A percentile compares a stretch with the other conserved stretches of the same genome.
Conservation (phyloP, 2,888 invertebrate genomes). For the Drosophila fulvimacula region DNA sequence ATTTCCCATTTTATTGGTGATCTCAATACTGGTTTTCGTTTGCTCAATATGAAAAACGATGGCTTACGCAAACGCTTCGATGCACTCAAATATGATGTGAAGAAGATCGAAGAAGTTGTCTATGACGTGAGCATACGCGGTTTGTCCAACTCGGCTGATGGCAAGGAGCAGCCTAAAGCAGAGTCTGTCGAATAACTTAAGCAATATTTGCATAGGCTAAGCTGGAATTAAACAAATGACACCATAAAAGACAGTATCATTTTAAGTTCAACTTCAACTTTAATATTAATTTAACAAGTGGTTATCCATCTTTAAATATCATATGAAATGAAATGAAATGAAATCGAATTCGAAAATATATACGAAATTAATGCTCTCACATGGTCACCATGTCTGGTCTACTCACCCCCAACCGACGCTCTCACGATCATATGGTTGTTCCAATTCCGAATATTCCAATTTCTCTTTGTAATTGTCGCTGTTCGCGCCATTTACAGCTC, state of each 20-base stretch:
- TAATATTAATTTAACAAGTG: slow-evolving; percentile 6
- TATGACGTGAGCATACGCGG: slow-evolving; percentile 94
- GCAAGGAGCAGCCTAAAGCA: slow-evolving; percentile 39
- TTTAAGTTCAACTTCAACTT: slow-evolving; percentile 20
- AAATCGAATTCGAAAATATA: slow-evolving; percentile 19
- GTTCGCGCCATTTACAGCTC: slow-evolving; percentile 28
- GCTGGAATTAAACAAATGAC: slow-evolving; percentile 1
- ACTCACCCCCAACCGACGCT: slow-evolving; percentile 25
- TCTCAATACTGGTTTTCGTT: slow-evolving; percentile 94
- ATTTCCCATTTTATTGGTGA: slow-evolving; percentile 95
- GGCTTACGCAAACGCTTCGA: slow-evolving; percentile 94
- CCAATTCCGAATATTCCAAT: slow-evolving; percentile 20
- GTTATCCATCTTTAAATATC: slow-evolving; percentile 3
- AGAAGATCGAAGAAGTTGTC: slow-evolving; percentile 95
- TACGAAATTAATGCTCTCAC: slow-evolving; percentile 6
- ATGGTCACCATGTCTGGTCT: slow-evolving; percentile 34
- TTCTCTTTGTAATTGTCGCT: slow-evolving; percentile 9
- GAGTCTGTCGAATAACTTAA: slow-evolving; percentile 31
- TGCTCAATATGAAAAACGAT: slow-evolving; percentile 96
- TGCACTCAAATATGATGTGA: slow-evolving; percentile 95
- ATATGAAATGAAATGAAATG: slow-evolving; percentile 2
- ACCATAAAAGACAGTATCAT: slow-evolving; percentile 9
- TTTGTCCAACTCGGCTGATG: slow-evolving; percentile 82
- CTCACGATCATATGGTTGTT: slow-evolving; percentile 64
- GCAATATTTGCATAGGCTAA: slow-evolving; percentile 17